These are phyloP conservation scores for Volucella inflata DNA, from an alignment of 2,888 invertebrate genomes.

Conservation along the genomic window DNA sequence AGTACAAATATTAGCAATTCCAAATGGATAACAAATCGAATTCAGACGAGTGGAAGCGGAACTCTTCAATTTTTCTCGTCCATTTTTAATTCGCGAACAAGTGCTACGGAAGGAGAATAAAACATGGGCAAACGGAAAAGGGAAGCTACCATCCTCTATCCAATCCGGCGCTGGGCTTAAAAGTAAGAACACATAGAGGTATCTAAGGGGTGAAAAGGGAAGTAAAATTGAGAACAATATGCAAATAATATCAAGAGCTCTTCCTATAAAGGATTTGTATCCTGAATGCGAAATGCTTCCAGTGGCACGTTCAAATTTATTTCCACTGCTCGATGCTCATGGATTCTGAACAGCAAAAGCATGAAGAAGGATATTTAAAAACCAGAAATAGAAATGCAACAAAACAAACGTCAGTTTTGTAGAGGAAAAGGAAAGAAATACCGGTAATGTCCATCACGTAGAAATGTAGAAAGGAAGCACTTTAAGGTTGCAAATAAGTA, in stretches of 20 bases:
- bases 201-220: background rate
- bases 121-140: background rate
- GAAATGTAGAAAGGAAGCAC: background rate
- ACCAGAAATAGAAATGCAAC: background rate
- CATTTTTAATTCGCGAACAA: slow-evolving; percentile 35
- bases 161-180: background rate
- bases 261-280: slow-evolving; percentile 17
- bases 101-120: slow-evolving; percentile 22
- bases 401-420: background rate
- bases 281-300: slow-evolving; percentile 18
- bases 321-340: slow-evolving; percentile 8
- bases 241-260: slow-evolving; percentile 61
- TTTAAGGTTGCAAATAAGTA: background rate
- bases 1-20: slow-evolving; percentile 75
- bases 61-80: slow-evolving; percentile 47
- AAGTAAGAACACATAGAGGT: slow-evolving; percentile 11
- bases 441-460: background rate
- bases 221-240: slow-evolving; percentile 55
- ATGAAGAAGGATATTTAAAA: background rate
- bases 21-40: slow-evolving; percentile 75
- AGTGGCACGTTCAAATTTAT: background rate
- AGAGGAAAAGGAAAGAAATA: background rate
- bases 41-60: slow-evolving; percentile 67
- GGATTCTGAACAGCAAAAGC: slow-evolving; percentile 16
- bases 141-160: background rate